A percentile compares a stretch with the other conserved stretches of the same genome.
phyloP scores from a whole-genome alignment of 2,888 invertebrate species.

The Sinohyriopsis cumingii region DNA sequence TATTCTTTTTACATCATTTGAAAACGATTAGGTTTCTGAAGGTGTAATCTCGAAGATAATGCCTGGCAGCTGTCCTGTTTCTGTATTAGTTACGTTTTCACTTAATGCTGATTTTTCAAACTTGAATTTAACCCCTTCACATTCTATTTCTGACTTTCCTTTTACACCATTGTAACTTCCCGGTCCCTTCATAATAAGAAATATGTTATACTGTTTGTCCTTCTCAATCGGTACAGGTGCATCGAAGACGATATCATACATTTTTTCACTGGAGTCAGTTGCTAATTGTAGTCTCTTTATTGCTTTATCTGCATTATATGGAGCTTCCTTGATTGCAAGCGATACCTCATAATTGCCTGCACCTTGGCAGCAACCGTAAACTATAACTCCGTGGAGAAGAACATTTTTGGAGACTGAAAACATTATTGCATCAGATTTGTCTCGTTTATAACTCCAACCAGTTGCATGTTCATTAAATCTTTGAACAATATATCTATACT shows the following conservation, averaged over 20 bases:
- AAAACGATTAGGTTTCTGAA: too few species aligned
- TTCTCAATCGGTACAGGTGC: conserved; percentile 7
- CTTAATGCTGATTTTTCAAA: conserved; percentile 16
- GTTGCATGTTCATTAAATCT: conserved; percentile 19
- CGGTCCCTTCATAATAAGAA: conserved; percentile 16
- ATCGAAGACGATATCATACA: conserved; percentile 24
- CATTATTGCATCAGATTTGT: conserved; percentile 23
- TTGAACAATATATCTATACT: conserved; percentile 8
- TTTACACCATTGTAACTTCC: conserved; percentile 21
- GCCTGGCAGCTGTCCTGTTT: conserved; percentile 30
- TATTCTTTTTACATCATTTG: too few species aligned
- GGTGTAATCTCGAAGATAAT: conserved; percentile 4
- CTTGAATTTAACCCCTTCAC: conserved; percentile 15
- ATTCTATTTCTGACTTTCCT: conserved; percentile 8
- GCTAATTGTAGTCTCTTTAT: conserved; percentile 13
- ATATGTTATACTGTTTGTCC: conserved; percentile 14
- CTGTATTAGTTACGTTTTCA: conserved; percentile 22
- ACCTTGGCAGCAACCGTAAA: conserved; percentile 24
- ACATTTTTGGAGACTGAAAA: conserved; percentile 21
- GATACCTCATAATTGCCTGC: conserved; percentile 13
- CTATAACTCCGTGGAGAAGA: conserved; percentile 17
- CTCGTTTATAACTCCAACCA: conserved; percentile 29
- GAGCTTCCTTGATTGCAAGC: conserved; percentile 3
- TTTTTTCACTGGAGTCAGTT: conserved; percentile 23
- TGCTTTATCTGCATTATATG: conserved; percentile 3